Evolutionary conservation across 2,888 invertebrate genomes (phyloP).

Genomic region (Lasioglossum figueresi): DNA sequence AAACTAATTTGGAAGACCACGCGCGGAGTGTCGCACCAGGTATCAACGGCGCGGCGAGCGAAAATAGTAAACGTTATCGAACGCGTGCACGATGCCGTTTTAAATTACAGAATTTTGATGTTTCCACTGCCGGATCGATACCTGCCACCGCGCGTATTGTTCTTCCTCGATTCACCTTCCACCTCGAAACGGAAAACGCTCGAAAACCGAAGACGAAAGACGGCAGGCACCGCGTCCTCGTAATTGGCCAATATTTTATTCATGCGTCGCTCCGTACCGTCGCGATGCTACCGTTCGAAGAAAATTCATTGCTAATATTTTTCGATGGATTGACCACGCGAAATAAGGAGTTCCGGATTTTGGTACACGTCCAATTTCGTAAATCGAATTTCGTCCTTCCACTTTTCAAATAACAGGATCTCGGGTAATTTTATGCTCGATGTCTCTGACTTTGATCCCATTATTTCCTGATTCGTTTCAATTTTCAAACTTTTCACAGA

Average conservation of each 20-base stretch:
- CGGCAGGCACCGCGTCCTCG: background rate
- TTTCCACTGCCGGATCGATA: background rate
- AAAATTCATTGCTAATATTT: background rate
- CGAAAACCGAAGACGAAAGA: background rate
- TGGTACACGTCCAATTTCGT: background rate
- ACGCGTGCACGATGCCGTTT: background rate
- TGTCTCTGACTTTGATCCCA: background rate
- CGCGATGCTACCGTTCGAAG: background rate
- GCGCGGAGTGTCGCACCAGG: background rate
- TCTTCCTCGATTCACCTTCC: background rate
- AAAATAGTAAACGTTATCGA: conserved; percentile 10
- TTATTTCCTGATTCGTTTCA: too few species aligned
- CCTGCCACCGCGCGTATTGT: background rate
- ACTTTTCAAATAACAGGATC: background rate
- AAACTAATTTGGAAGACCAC: background rate
- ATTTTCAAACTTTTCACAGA: background rate
- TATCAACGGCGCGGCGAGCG: background rate
- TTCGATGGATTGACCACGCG: background rate
- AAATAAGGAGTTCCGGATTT: background rate
- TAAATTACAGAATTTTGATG: conserved; percentile 20
- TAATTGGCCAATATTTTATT: background rate
- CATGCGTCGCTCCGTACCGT: background rate
- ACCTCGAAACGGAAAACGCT: background rate
- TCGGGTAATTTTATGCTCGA: background rate
- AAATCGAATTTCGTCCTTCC: too few species aligned